Base-by-base conservation (phyloP, 2,113 vertebrate genomes). In the Corydoras maculifer region DNA sequence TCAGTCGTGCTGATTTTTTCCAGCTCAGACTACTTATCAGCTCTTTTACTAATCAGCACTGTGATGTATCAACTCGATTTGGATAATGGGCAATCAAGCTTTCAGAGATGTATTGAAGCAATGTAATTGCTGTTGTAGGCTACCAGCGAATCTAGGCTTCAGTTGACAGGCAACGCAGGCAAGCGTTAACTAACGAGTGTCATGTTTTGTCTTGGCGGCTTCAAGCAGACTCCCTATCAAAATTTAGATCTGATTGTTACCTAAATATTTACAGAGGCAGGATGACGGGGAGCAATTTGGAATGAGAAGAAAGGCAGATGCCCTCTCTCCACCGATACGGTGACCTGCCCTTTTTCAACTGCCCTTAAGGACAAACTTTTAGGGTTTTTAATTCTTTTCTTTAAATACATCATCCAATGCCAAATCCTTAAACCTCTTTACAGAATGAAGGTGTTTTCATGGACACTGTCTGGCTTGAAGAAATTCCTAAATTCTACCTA, bases 261-360 rank as follows among this genome's bases (percentile, higher is more conserved):
- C 63, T 62, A 67, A 78, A 74, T 77, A 66, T 78, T 78, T 75
- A 62, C 72, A 63, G 30, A 54, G 32, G 43, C n/a, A 57, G 7
- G 48, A 53, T 60, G 53, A 14, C 58, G 62, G 54, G 35, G 58
- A 50, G 57, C 3, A 5, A 14, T 29, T 14, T 10, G 15, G 12
- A 51, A 13, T 13, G 32, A 32, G 18, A 57, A 70, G 50, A 55
- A 10, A 64, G 15, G 25, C 58, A 48, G 48, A 61, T 53, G 10
- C 3, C 51, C 13, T 3, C 13, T 53, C 35, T 43, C 35, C 35
- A 43, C 35, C 35, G 35, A 43, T 43, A 43, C 35, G 35, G 35
- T 43, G 35, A 43, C 35, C 35, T 8, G 35, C 35, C 35, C 35
- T 4, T 4, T 43, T 43, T 43, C 35, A 1, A 43, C 4, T 43